These are phyloP conservation scores for Triplophysa rosa DNA, from an alignment of 2,113 vertebrate genomes.

Conservation along the genomic window DNA sequence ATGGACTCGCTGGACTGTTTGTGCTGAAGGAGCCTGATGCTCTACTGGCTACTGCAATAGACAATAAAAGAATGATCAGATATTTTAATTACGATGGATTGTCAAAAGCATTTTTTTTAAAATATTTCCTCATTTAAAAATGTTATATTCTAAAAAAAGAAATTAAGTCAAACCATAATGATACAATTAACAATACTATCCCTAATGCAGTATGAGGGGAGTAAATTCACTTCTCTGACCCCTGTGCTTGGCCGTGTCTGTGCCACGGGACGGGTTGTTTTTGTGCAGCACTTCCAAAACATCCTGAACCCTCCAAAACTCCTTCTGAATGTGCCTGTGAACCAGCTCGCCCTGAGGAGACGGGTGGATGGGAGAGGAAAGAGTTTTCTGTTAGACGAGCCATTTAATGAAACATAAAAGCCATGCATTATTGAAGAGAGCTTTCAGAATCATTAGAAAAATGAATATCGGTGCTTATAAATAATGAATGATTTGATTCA, in stretches of 20 bases:
- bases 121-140: not conserved
- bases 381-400: not conserved
- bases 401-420: not conserved
- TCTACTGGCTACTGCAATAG: slow-evolving; percentile 74
- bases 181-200: not conserved
- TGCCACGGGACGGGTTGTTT: slow-evolving; percentile 87
- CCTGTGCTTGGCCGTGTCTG: slow-evolving; percentile 90
- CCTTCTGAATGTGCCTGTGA: slow-evolving; percentile 90
- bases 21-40: slow-evolving; percentile 87
- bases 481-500: slow-evolving; percentile 48
- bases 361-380: not conserved
- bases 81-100: not conserved
- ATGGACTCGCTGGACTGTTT: slow-evolving; percentile 94
- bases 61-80: not conserved
- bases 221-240: slow-evolving; percentile 66
- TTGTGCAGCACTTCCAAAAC: slow-evolving; percentile 94
- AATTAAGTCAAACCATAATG: not conserved
- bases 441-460: slow-evolving; percentile 20
- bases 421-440: slow-evolving; percentile 49
- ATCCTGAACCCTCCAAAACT: slow-evolving; percentile 96
- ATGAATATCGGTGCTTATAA: slow-evolving; percentile 33
- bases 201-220: not conserved
- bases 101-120: not conserved
- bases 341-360: slow-evolving; percentile 83
- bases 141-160: not conserved